Percentiles rank a stretch among this genome's conserved stretches.
These are phyloP conservation scores for Girardinus metallicus DNA, from an alignment of 2,797 vertebrate genomes.

Conservation along the genomic window DNA sequence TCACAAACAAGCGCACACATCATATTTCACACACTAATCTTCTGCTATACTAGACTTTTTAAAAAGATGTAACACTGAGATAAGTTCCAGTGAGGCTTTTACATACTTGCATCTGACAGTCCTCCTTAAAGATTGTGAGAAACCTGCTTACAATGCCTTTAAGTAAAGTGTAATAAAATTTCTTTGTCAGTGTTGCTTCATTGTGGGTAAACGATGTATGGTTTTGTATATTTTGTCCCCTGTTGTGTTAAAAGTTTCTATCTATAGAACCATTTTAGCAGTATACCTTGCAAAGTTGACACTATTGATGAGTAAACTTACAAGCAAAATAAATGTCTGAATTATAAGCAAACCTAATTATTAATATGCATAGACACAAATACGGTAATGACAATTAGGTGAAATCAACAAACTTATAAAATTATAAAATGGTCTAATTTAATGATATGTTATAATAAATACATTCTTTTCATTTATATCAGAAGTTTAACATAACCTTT, in stretches of 20 bases:
- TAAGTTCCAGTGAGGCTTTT: slow-evolving; percentile 55
- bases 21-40: slow-evolving; percentile 79
- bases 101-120: slow-evolving; percentile 44
- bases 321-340: no score
- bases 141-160: slow-evolving; percentile 5
- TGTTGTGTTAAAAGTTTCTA: neutral
- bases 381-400: no score
- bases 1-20: slow-evolving; percentile 10
- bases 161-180: neutral
- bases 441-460: no score
- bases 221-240: neutral
- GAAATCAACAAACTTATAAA: no score
- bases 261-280: no score
- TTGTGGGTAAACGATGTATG: neutral
- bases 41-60: slow-evolving; percentile 61
- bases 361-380: no score
- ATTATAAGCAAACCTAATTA: no score
- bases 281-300: no score
- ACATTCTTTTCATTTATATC: no score
- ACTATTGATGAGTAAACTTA: no score
- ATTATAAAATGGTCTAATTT: no score
- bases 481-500: no score
- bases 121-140: slow-evolving; percentile 50
- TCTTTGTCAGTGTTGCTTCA: neutral
- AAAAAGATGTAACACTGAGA: slow-evolving; percentile 82